A percentile compares a stretch with the other conserved stretches of the same genome.
Evolutionary conservation across 1,140 invertebrate genomes (phyloP).

Genomic region (Lysiphlebus fabarum): DNA sequence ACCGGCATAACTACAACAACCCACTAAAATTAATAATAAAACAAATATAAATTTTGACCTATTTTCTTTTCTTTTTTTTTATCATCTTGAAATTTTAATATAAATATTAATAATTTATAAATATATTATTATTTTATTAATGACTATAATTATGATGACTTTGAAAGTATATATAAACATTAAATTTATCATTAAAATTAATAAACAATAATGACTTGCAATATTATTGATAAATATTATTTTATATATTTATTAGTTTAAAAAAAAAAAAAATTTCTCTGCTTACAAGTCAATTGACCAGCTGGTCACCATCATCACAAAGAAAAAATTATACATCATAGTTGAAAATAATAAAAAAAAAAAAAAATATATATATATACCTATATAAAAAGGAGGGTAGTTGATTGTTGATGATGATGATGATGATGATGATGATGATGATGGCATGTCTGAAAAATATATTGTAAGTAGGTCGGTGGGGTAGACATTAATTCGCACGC

Average conservation of each 20-base stretch:
- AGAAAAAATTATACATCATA: not conserved
- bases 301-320: not conserved
- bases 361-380: too few relatives aligned
- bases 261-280: too few relatives aligned
- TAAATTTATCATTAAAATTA: too few relatives aligned
- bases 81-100: too few relatives aligned
- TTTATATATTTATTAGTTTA: not conserved
- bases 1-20: not conserved
- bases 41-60: not conserved
- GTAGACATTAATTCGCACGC: slow-evolving; percentile 47
- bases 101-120: too few relatives aligned
- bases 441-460: not conserved
- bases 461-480: slow-evolving; percentile 43
- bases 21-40: not conserved
- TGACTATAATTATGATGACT: too few relatives aligned
- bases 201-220: too few relatives aligned
- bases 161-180: too few relatives aligned
- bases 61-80: not conserved
- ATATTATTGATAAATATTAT: not conserved
- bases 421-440: not conserved
- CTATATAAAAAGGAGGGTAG: not conserved
- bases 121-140: too few relatives aligned
- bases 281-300: too few relatives aligned
- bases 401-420: not conserved
- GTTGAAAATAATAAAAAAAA: not conserved